Evolutionary conservation across 2,888 invertebrate species (phyloP).

Genomic region (Mesorhabditis spiculigera): DNA sequence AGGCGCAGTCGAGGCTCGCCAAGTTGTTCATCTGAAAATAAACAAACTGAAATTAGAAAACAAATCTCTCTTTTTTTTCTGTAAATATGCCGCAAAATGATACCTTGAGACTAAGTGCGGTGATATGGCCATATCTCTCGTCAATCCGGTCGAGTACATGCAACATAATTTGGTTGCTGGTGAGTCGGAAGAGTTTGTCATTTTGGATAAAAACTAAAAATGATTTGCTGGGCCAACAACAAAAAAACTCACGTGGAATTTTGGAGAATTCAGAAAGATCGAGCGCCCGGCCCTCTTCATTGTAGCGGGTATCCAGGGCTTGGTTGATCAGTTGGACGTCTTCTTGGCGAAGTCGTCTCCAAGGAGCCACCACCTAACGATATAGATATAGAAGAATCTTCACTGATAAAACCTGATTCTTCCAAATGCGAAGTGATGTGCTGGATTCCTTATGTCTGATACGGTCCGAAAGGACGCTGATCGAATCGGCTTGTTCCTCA

Average conservation of each 20-base stretch:
- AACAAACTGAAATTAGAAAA: conserved; percentile 5
- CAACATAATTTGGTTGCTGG: conserved; percentile 51
- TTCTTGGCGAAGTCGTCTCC: conserved; percentile 20
- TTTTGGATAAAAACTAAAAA: conserved; percentile 25
- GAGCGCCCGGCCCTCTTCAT: conserved; percentile 34
- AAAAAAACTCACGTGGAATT: conserved; percentile 28
- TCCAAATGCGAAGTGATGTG: background rate
- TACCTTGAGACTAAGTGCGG: conserved; percentile 43
- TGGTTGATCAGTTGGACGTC: conserved; percentile 34
- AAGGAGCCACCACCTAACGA: conserved; percentile 22
- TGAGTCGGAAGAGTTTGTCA: conserved; percentile 35
- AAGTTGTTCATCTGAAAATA: conserved; percentile 44
- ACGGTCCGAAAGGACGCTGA: background rate
- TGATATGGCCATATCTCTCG: conserved; percentile 38
- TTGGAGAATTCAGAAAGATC: conserved; percentile 45
- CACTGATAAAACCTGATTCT: background rate
- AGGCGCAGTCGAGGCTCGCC: conserved; percentile 38
- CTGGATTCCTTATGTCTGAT: background rate
- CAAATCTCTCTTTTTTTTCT: background rate
- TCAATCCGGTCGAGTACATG: conserved; percentile 44
- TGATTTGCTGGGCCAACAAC: background rate
- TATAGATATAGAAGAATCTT: background rate
- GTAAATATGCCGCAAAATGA: conserved; percentile 4
- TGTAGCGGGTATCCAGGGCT: conserved; percentile 42
- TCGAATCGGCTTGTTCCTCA: conserved; percentile 3